Conservation (phyloP, 2,888 invertebrate genomes). For the Dermolepida albohirtum region DNA sequence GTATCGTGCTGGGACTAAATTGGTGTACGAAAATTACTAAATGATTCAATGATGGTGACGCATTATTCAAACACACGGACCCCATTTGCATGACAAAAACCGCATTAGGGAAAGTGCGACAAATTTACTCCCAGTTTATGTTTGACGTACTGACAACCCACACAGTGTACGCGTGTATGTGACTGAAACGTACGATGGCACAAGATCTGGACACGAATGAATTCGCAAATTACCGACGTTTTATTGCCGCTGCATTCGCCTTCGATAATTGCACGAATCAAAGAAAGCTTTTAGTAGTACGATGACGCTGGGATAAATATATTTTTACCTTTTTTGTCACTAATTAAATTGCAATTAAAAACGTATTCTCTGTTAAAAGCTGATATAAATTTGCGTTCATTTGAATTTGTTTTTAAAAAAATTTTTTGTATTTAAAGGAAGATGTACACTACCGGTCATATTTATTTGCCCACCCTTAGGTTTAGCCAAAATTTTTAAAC, state of each 20-base stretch:
- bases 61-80: constrained; percentile 50
- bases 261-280: constrained; percentile 12
- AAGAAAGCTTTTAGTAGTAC: constrained; percentile 31
- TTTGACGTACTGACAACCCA: constrained; percentile 8
- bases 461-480: too few species aligned
- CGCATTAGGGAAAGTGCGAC: constrained; percentile 7
- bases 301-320: constrained; percentile 8
- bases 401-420: too few species aligned
- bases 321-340: constrained; percentile 10
- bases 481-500: too few species aligned
- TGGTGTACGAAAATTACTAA: constrained; percentile 10
- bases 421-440: too few species aligned
- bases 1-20: background rate
- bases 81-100: constrained; percentile 45
- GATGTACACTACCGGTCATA: too few species aligned
- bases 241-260: constrained; percentile 12
- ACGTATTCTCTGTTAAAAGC: too few species aligned
- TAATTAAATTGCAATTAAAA: constrained; percentile 20
- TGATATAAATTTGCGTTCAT: too few species aligned
- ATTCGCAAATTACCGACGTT: constrained; percentile 25
- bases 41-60: constrained; percentile 45
- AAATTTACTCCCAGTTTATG: constrained; percentile 10
- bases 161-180: background rate
- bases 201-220: background rate
- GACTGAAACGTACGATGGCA: background rate